Percentiles rank a stretch among this genome's conserved stretches.
Conservation (phyloP, 2,888 invertebrate species). For the Stenurella melanura region DNA sequence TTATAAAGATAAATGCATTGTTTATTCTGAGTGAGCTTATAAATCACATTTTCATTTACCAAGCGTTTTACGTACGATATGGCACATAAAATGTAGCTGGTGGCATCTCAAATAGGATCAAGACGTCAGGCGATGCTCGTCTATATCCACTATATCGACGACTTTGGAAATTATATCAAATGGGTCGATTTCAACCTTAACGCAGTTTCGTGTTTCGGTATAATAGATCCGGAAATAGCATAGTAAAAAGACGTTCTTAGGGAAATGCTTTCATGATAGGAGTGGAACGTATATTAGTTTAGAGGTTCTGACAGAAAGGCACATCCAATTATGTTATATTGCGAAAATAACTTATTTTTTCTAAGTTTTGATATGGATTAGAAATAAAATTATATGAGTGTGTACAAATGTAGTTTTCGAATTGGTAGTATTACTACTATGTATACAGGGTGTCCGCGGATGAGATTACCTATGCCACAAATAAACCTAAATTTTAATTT, state of each 20-base stretch:
- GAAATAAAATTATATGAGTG: not conserved
- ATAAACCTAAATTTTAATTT: too few species aligned
- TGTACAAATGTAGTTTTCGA: not conserved
- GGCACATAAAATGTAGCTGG: not conserved
- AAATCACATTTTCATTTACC: not conserved
- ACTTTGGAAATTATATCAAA: conserved; percentile 20
- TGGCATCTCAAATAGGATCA: conserved; percentile 4
- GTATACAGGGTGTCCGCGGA: too few species aligned
- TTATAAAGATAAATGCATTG: too few species aligned
- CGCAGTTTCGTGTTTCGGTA: conserved; percentile 43
- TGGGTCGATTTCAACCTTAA: conserved; percentile 21
- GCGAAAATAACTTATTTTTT: not conserved
- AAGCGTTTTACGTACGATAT: not conserved
- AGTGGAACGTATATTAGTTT: not conserved
- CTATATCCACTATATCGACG: not conserved
- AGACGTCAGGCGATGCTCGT: conserved; percentile 6
- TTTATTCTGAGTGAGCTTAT: too few species aligned
- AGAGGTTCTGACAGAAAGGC: not conserved
- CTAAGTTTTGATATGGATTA: not conserved
- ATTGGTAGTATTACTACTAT: not conserved
- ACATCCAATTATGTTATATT: not conserved
- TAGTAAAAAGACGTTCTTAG: conserved; percentile 36
- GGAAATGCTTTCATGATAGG: conserved; percentile 20
- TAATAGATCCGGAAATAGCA: conserved; percentile 38
- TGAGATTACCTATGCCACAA: too few species aligned